phyloP scores from a whole-genome alignment of 2,888 invertebrate genomes.

The Lochmaea crataegi region DNA sequence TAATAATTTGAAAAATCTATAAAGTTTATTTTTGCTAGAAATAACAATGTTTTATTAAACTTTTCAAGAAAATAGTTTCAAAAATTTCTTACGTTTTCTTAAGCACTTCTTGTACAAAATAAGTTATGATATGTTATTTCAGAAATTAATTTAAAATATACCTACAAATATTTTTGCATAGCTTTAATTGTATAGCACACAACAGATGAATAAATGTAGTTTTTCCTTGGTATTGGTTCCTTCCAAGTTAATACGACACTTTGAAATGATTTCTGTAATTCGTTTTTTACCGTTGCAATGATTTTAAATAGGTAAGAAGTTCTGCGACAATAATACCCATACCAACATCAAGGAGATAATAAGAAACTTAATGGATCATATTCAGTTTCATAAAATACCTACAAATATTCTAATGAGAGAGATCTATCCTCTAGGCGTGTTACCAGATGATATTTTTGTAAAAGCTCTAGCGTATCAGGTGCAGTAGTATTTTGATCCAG shows the following conservation, averaged over 20 bases:
- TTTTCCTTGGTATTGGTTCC: not conserved
- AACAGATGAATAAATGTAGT: not conserved
- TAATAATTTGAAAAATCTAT: no score
- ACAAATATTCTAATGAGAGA: conserved; percentile 94
- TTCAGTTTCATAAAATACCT: conserved; percentile 95
- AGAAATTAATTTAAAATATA: no score
- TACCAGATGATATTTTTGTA: conserved; percentile 92
- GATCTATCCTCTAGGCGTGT: conserved; percentile 87
- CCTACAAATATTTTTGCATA: no score
- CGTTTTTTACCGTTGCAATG: conserved; percentile 28
- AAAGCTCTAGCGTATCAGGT: conserved; percentile 96
- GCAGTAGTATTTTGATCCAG: conserved; percentile 63
- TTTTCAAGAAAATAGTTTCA: no score
- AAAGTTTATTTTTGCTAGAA: no score
- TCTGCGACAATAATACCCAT: conserved; percentile 86
- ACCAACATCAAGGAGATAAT: conserved; percentile 85
- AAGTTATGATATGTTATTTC: no score
- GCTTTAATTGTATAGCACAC: not conserved
- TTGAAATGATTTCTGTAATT: conserved; percentile 7
- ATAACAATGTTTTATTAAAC: no score
- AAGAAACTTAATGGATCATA: conserved; percentile 90
- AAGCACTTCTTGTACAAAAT: no score
- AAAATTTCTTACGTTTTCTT: no score
- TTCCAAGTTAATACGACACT: not conserved
- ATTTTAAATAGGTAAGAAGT: conserved; percentile 74